A percentile compares a stretch with the other conserved stretches of the same genome.
These are phyloP conservation scores for Habroteleia sp. DNA, from an alignment of 2,888 invertebrate genomes.

Conservation along the genomic window DNA sequence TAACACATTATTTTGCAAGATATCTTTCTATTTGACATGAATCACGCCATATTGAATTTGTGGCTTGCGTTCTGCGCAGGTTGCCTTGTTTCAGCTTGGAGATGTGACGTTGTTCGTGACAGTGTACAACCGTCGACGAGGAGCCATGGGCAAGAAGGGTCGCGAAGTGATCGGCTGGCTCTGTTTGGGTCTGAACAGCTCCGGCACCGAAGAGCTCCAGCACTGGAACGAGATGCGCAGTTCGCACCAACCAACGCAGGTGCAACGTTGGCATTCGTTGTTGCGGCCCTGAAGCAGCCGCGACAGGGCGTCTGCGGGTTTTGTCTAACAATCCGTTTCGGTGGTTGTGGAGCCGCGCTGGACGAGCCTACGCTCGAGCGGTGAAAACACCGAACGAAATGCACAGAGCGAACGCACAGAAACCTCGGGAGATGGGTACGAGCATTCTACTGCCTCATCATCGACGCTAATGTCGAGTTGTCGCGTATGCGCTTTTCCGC, in stretches of 20 bases:
- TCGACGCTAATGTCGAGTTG: conserved; percentile 71
- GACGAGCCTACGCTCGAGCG: conserved; percentile 24
- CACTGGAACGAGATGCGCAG: conserved; percentile 98
- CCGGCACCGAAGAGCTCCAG: conserved; percentile 93
- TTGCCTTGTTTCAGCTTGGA: conserved; percentile 95
- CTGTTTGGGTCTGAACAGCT: conserved; percentile 94
- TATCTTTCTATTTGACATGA: no score
- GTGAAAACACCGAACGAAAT: conserved; percentile 3
- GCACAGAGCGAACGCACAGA: conserved; percentile 8
- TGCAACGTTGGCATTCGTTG: conserved; percentile 96
- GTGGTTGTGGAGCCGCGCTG: conserved; percentile 42
- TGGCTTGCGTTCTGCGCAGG: no score
- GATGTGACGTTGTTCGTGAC: conserved; percentile 97
- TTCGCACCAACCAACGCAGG: conserved; percentile 90
- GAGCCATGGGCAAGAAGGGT: conserved; percentile 94
- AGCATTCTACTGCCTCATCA: conserved; percentile 72
- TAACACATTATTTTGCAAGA: no score
- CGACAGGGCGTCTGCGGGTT: conserved; percentile 6
- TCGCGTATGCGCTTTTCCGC: conserved; percentile 62
- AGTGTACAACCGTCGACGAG: conserved; percentile 94
- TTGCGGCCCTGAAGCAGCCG: conserved; percentile 82
- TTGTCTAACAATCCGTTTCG: conserved; percentile 41
- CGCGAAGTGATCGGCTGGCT: conserved; percentile 99
- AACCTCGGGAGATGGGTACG: conserved; percentile 42
- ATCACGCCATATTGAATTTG: no score